Percentiles rank a stretch among this genome's conserved stretches.
phyloP scores from a whole-genome alignment of 2,797 vertebrate genomes.

The Gymnodraco acuticeps region DNA sequence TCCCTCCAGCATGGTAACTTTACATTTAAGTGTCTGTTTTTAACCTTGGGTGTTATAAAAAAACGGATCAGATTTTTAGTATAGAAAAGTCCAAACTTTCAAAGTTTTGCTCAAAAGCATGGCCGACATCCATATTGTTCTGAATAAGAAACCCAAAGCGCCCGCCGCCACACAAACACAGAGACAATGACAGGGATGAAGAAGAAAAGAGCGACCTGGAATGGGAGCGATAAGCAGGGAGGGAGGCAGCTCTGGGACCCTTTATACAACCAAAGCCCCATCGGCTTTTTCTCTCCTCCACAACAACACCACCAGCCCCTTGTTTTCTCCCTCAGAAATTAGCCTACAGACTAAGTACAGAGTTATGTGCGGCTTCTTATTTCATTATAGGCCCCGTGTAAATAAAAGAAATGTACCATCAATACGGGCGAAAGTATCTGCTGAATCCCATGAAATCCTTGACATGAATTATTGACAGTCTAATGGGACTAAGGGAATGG shows the following conservation, averaged over 20 bases:
- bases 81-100: not conserved
- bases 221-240: slow-evolving; percentile 50
- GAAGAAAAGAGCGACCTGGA: slow-evolving; percentile 51
- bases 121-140: not conserved
- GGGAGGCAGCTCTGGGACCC: slow-evolving; percentile 69
- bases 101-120: not conserved
- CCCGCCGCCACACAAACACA: slow-evolving; percentile 13
- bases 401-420: slow-evolving; percentile 92
- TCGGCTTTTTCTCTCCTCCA: slow-evolving; percentile 30
- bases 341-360: slow-evolving; percentile 82
- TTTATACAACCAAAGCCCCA: slow-evolving; percentile 80
- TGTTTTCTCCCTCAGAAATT: slow-evolving; percentile 84
- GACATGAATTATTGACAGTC: slow-evolving; percentile 94
- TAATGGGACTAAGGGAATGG: slow-evolving; percentile 87
- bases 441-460: slow-evolving; percentile 89
- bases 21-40: too few species aligned
- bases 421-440: slow-evolving; percentile 89
- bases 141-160: slow-evolving; percentile 13
- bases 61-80: too few species aligned
- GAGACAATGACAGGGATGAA: slow-evolving; percentile 25
- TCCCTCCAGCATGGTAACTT: too few species aligned
- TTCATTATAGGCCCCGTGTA: slow-evolving; percentile 86
- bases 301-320: slow-evolving; percentile 39
- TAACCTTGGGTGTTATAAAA: too few species aligned
- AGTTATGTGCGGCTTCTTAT: slow-evolving; percentile 85